Evolutionary conservation across 2,888 invertebrate species (phyloP).

Genomic region (Oxyteleia sp.): DNA sequence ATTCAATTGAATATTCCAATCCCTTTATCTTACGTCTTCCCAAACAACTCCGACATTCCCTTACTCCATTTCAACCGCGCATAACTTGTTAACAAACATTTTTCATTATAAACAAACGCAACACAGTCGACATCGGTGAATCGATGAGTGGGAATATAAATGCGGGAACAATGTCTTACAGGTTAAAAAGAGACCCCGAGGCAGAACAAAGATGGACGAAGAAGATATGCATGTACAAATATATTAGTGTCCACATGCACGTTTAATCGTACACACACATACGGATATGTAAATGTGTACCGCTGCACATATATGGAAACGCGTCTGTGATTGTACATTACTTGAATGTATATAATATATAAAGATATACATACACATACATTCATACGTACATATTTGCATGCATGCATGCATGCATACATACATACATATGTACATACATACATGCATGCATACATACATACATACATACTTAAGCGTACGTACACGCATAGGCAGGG

Average conservation of each 20-base stretch:
- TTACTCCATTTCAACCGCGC: slow-evolving; percentile 47
- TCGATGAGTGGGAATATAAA: slow-evolving; percentile 76
- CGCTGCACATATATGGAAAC: neutral
- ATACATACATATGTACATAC: slow-evolving; percentile 22
- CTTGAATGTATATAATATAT: slow-evolving; percentile 15
- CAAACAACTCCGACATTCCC: slow-evolving; percentile 11
- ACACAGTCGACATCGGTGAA: slow-evolving; percentile 47
- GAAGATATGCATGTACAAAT: slow-evolving; percentile 64
- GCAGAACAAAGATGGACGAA: slow-evolving; percentile 58
- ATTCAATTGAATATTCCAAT: neutral
- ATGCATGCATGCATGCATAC: slow-evolving; percentile 56
- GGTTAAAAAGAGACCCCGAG: slow-evolving; percentile 72
- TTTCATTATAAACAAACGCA: slow-evolving; percentile 52
- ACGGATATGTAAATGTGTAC: slow-evolving; percentile 5
- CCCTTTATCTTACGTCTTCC: neutral
- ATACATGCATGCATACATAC: slow-evolving; percentile 63
- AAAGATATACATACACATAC: neutral
- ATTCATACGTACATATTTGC: slow-evolving; percentile 37
- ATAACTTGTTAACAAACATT: slow-evolving; percentile 66
- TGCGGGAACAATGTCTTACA: slow-evolving; percentile 81
- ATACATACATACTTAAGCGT: slow-evolving; percentile 52
- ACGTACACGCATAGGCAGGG: slow-evolving; percentile 74
- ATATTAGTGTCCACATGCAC: slow-evolving; percentile 65
- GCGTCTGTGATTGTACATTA: slow-evolving; percentile 13
- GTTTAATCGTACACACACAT: slow-evolving; percentile 23